phyloP scores from a whole-genome alignment of 2,797 vertebrate genomes.

The Diplodus sargus region DNA sequence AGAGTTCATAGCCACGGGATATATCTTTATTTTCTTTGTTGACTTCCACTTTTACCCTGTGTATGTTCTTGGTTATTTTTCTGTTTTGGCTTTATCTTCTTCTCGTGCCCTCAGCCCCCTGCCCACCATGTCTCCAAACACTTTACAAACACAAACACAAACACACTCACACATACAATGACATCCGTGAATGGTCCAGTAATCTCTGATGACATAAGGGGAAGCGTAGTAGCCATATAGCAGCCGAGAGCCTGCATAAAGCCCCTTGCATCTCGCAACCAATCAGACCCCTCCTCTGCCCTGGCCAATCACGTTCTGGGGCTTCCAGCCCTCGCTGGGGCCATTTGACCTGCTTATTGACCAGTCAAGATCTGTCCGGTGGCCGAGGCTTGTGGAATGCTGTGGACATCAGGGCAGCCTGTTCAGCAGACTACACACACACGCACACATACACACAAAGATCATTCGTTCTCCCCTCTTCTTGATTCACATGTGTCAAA shows the following conservation, averaged over 20 bases:
- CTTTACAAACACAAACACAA: neutral
- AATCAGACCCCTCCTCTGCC: constrained; percentile 50
- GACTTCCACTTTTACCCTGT: neutral
- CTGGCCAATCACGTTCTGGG: constrained; percentile 42
- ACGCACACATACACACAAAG: constrained; percentile 36
- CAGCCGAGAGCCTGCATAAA: constrained; percentile 45
- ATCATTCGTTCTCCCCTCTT: constrained; percentile 54
- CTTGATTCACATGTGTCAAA: constrained; percentile 64
- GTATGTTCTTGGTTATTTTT: neutral
- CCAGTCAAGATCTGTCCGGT: constrained; percentile 54
- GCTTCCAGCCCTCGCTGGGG: constrained; percentile 36
- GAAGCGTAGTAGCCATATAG: constrained; percentile 52
- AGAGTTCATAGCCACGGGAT: neutral
- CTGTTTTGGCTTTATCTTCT: constrained; percentile 2
- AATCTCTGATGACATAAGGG: constrained; percentile 41
- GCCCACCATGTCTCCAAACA: neutral
- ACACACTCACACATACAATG: constrained; percentile 20
- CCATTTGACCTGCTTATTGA: constrained; percentile 66
- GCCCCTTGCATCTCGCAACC: constrained; percentile 33
- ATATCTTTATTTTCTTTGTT: neutral
- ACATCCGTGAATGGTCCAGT: constrained; percentile 41
- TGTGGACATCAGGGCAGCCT: constrained; percentile 58
- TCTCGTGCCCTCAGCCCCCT: neutral
- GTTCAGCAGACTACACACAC: constrained; percentile 54
- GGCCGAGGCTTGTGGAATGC: constrained; percentile 66